Evolutionary conservation across 1,140 invertebrate genomes (phyloP), one percentile per base, ranked within the genome.

Genomic region (Calliopsis andreniformis): DNA sequence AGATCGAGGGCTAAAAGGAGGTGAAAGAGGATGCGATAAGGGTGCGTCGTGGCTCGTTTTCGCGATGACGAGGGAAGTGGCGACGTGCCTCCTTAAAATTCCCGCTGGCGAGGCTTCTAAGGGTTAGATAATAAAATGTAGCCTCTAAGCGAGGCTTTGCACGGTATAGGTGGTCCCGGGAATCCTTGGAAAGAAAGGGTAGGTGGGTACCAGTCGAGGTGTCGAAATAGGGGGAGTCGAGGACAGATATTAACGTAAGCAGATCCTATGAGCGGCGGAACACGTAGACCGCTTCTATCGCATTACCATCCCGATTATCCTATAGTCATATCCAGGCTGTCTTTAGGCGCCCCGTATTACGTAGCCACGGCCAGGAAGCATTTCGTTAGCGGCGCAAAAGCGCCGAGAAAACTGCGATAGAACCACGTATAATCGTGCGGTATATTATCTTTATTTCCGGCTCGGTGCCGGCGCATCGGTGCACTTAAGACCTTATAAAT

Each of bases 281-380:
- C 87, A 88, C 86, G 87, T 87, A 86, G 72, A 81, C 78, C 76
- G 78, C 73, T 85, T 86, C 72, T 78, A 82, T 73, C 73, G 80
- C 82, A 84, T 88, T 88, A 87, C 82, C 86, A 86, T 88, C 86
- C 79, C 87, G 87, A 88, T 88, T 86, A 88, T 88, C 86, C 78
- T 75, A 76, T 77, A 80, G 32, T 23, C 76, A 70, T 75, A 76
- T 83, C 75, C 69, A 45, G 42, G 76, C 71, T 76, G 69, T 75
- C 51, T 80, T 76, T 49, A 51, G 10, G 14, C 64, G 35, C 49
- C 32, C 25, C 59, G 53, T 67, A 67, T 75, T 75, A 68, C 72
- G 16, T 16, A 49, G 64, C 30, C 23, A 18, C 71, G n/a, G 42
- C 30, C 14, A 28, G 35, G n/a, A 47, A 76, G 45, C 45, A 42